Percentiles rank a stretch among this genome's conserved stretches.
Conservation (phyloP, 2,888 invertebrate genomes). For the Ochropleura plecta region DNA sequence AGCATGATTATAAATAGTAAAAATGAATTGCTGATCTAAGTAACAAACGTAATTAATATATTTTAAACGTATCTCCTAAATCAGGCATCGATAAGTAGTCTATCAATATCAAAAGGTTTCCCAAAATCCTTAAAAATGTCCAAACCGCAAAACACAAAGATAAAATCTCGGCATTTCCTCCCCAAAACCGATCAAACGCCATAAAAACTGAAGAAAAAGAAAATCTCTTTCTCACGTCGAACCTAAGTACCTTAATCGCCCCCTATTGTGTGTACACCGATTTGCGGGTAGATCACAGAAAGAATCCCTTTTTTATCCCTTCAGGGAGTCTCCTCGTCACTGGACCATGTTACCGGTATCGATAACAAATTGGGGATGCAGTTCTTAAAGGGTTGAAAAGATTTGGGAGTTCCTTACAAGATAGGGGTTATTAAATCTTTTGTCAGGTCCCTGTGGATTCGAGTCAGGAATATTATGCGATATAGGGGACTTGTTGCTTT, state of each 20-base stretch:
- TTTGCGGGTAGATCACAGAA: constrained; percentile 87
- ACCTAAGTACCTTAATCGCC: constrained; percentile 81
- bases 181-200: constrained; percentile 67
- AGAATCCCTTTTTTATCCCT: constrained; percentile 87
- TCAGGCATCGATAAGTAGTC: too few species aligned
- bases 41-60: neutral
- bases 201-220: constrained; percentile 64
- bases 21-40: neutral
- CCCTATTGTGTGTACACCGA: constrained; percentile 80
- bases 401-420: constrained; percentile 79
- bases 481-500: constrained; percentile 53
- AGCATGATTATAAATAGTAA: neutral
- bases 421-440: constrained; percentile 76
- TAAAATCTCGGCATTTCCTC: constrained; percentile 49
- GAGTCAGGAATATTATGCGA: constrained; percentile 21
- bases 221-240: constrained; percentile 79
- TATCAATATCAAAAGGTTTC: constrained; percentile 15
- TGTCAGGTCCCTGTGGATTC: constrained; percentile 55
- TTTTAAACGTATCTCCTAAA: neutral
- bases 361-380: constrained; percentile 87
- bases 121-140: constrained; percentile 8
- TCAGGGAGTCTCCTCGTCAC: constrained; percentile 76
- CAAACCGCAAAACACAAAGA: constrained; percentile 31
- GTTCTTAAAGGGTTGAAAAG: constrained; percentile 81
- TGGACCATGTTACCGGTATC: constrained; percentile 86